Evolutionary conservation across 2,113 vertebrate species (phyloP).

Genomic region (Pseudorasbora parva): DNA sequence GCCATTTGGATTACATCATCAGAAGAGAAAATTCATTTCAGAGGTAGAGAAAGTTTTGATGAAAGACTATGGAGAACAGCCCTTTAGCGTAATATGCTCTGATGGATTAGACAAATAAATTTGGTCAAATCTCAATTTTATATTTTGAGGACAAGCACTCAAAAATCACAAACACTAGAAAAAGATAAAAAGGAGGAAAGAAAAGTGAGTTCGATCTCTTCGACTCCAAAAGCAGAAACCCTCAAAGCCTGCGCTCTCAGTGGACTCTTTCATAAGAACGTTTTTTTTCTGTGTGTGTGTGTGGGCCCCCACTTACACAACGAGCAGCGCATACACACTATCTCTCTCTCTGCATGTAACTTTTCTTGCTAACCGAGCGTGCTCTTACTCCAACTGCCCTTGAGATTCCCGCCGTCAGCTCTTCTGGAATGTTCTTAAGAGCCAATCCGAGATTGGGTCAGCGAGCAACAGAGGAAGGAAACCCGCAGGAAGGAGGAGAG

Average conservation of each 20-base stretch:
- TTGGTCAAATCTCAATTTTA: not conserved
- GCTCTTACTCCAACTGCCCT: constrained; percentile 8
- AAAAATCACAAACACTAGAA: not conserved
- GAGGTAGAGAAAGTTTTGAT: not conserved
- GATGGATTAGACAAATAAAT: not conserved
- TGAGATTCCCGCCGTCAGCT: constrained; percentile 10
- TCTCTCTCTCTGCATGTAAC: constrained; percentile 25
- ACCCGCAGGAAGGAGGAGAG: constrained; percentile 35
- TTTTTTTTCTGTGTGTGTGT: not conserved
- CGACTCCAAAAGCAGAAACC: not conserved
- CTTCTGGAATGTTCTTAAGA: constrained; percentile 17
- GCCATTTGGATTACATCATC: not conserved
- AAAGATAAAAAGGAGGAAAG: not conserved
- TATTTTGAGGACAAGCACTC: not conserved
- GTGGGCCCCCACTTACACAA: constrained; percentile 6
- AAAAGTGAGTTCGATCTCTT: not conserved
- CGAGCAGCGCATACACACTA: not conserved
- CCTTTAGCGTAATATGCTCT: not conserved
- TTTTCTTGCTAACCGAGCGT: constrained; percentile 19
- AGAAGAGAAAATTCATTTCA: not conserved
- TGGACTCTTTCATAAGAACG: constrained; percentile 6
- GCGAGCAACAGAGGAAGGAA: constrained; percentile 18
- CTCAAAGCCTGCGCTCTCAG: not conserved
- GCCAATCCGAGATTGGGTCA: constrained; percentile 9
- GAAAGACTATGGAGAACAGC: not conserved